Conservation (phyloP, 2,113 vertebrate species). For the Piaya cayana region DNA sequence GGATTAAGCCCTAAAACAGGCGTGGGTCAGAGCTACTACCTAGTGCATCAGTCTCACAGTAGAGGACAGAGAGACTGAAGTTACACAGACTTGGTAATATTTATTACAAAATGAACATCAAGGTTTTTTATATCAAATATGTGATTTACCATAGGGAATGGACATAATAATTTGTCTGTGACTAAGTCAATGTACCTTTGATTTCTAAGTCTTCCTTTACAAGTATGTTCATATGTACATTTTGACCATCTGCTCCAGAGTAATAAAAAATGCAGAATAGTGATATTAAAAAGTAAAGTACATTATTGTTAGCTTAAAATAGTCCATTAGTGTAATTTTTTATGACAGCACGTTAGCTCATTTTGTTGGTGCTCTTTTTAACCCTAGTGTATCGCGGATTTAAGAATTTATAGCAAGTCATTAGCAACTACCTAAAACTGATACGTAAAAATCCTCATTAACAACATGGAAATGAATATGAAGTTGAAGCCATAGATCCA, state of each 20-base stretch:
- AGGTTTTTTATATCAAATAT: neutral
- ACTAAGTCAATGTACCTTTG: neutral
- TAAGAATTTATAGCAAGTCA: neutral
- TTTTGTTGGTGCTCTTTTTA: neutral
- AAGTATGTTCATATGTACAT: neutral
- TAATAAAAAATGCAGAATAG: neutral
- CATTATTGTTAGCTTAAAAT: neutral
- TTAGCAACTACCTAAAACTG: neutral
- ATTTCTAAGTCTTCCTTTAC: neutral
- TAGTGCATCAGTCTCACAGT: neutral
- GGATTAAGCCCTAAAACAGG: conserved; percentile 64
- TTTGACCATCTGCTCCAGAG: neutral
- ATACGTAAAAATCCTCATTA: neutral
- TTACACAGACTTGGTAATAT: neutral
- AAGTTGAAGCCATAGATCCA: neutral
- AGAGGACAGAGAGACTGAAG: conserved; percentile 7
- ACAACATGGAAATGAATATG: neutral
- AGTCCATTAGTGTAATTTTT: neutral
- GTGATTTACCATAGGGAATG: neutral
- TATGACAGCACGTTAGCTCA: neutral
- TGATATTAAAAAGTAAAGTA: neutral
- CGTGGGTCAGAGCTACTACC: neutral
- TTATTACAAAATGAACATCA: neutral
- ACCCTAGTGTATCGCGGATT: neutral
- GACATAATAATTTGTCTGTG: neutral